These are phyloP conservation scores for Aegotheles bennettii DNA, from an alignment of 2,113 vertebrate species.

Conservation along the genomic window DNA sequence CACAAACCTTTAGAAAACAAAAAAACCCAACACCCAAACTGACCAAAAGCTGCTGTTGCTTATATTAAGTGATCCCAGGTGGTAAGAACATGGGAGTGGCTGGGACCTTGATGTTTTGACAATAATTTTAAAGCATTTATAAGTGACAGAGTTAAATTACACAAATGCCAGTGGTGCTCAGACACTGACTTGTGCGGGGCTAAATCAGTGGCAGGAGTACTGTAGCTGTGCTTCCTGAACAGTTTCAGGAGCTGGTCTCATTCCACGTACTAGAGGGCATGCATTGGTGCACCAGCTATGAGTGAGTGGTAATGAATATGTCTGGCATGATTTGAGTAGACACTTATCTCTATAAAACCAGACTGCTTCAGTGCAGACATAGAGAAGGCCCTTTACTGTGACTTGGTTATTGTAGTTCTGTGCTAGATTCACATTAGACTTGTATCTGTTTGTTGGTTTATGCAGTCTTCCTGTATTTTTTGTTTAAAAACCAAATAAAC, in stretches of 20 bases:
- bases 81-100: background rate
- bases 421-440: background rate
- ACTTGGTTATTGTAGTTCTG: background rate
- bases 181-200: background rate
- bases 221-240: background rate
- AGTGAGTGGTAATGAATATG: background rate
- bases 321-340: background rate
- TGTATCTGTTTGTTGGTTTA: background rate
- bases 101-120: background rate
- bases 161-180: background rate
- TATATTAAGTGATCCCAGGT: background rate
- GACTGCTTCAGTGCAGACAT: background rate
- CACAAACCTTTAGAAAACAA: background rate
- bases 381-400: background rate
- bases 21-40: background rate
- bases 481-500: background rate
- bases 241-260: background rate
- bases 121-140: background rate
- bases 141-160: background rate
- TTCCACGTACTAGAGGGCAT: background rate
- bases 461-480: background rate
- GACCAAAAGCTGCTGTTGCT: background rate
- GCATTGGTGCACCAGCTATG: background rate
- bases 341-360: background rate
- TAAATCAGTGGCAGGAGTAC: background rate